phyloP scores from a whole-genome alignment of 1,140 invertebrate genomes.

The Spodoptera litura region DNA sequence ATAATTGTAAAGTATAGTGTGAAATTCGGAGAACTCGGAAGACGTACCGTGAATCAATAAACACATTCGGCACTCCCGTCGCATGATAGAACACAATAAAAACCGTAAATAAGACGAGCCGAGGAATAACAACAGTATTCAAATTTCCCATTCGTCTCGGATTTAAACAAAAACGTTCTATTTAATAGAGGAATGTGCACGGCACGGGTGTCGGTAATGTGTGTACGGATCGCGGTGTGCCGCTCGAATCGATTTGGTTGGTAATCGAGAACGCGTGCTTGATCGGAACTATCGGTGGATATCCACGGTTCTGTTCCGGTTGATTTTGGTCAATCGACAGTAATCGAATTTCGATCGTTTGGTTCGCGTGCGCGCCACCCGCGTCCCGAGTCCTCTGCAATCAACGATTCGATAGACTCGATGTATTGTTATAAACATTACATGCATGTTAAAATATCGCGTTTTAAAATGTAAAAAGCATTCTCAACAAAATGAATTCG shows the following conservation, averaged over 20 bases:
- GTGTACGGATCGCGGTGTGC: slow-evolving; percentile 62
- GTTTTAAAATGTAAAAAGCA: slow-evolving; percentile 24
- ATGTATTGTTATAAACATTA: slow-evolving; percentile 57
- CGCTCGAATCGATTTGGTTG: slow-evolving; percentile 78
- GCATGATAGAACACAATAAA: slow-evolving; percentile 78
- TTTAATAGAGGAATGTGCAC: slow-evolving; percentile 80
- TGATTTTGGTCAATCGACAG: slow-evolving; percentile 58
- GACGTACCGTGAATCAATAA: slow-evolving; percentile 77
- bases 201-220: slow-evolving; percentile 69
- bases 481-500: background rate
- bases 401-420: slow-evolving; percentile 69
- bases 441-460: slow-evolving; percentile 50
- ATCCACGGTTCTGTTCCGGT: slow-evolving; percentile 60
- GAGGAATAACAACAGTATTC: slow-evolving; percentile 80
- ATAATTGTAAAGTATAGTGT: slow-evolving; percentile 57
- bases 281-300: slow-evolving; percentile 54
- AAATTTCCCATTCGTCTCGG: slow-evolving; percentile 82
- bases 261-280: slow-evolving; percentile 72
- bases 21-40: slow-evolving; percentile 61
- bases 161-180: slow-evolving; percentile 85
- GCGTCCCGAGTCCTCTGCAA: slow-evolving; percentile 55
- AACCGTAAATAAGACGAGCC: slow-evolving; percentile 76
- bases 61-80: slow-evolving; percentile 77
- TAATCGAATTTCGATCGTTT: slow-evolving; percentile 60
- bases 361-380: slow-evolving; percentile 62